Base-by-base conservation (phyloP, 92 coral and sea anemone genomes). In the Zoanthus sociatus region DNA sequence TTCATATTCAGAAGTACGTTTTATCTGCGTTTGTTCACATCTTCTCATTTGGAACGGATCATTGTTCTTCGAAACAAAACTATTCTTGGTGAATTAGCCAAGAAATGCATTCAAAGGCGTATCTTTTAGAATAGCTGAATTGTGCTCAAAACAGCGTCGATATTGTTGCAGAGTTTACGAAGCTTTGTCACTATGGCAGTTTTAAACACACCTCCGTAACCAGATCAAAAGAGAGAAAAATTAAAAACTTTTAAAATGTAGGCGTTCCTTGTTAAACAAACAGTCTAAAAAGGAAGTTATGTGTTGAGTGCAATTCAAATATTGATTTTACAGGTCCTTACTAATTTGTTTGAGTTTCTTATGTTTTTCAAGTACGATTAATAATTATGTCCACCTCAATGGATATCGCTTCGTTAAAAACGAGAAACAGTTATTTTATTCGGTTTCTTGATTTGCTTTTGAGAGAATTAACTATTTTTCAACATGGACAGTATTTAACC, bases 1-100 rank as follows among this genome's bases (percentile, higher is more conserved):
- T 81, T n/a, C 85, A 10, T 64, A 81, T 66, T 81, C 85, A 79
- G 63, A 58, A 81, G 85, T 81, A 81, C 75, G 66, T 46, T 81
- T 66, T 6, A 17, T 9, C 31, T 66, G 20, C 42, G 17, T 81
- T 81, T 81, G 85, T 81, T 67, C 63, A 11, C 74, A 64, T 21
- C 61, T 64, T 46, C 66, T 81, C 85, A 66, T 64, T 66, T 81
- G 85, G 85, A 81, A 81, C 85, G 31, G 26, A 11, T 71, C 50
- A 64, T 81, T 81, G 85, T 81, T 44, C 66, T 6, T 0, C 51
- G 8, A 81, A 79, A 81, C 85, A 81, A 81, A 81, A 45, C 56
- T 20, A n/a, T 47, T 53, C 75, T 20, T 64, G 37, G 45, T 16
- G 45, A 79, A 44, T 14, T 30, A 79, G 84, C 26, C 58, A 74